These are phyloP conservation scores for Podilymbus podiceps DNA, from an alignment of 2,113 vertebrate species.

Conservation along the genomic window DNA sequence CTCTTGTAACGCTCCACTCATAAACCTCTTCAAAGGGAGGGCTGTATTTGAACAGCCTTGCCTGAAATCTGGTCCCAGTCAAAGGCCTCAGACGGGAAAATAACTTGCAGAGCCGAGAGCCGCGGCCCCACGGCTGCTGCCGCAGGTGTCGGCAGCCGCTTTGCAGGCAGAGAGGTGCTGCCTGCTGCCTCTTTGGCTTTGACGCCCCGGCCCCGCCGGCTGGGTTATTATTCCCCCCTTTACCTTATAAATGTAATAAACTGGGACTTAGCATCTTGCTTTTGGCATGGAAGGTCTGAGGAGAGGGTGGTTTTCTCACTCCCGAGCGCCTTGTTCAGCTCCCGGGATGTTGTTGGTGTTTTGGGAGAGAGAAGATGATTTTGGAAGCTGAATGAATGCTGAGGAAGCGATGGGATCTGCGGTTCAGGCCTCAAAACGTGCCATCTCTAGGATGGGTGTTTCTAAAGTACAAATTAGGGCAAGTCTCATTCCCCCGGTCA, in stretches of 20 bases:
- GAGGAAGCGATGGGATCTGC: background rate
- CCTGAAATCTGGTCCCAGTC: constrained; percentile 63
- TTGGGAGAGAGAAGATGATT: background rate
- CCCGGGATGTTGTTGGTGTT: background rate
- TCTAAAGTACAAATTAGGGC: background rate
- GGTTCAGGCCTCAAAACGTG: background rate
- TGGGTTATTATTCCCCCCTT: constrained; percentile 19
- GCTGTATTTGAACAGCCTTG: constrained; percentile 25
- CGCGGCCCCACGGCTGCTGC: constrained; percentile 39
- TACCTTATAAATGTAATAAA: constrained; percentile 47
- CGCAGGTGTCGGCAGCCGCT: background rate
- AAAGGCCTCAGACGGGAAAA: constrained; percentile 62
- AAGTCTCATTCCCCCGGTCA: background rate
- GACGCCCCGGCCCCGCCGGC: background rate
- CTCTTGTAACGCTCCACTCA: constrained; percentile 61
- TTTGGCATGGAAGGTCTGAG: background rate
- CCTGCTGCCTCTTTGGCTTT: background rate
- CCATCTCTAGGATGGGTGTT: background rate
- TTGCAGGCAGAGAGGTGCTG: constrained; percentile 4
- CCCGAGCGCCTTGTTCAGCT: fast-evolving
- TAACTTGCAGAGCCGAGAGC: constrained; percentile 1
- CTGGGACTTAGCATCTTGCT: background rate
- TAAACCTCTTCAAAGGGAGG: constrained; percentile 46
- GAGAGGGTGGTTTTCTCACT: background rate
- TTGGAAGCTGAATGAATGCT: background rate